These are phyloP conservation scores for Diachrysia chrysitis DNA, from an alignment of 2,888 invertebrate genomes.

Conservation along the genomic window DNA sequence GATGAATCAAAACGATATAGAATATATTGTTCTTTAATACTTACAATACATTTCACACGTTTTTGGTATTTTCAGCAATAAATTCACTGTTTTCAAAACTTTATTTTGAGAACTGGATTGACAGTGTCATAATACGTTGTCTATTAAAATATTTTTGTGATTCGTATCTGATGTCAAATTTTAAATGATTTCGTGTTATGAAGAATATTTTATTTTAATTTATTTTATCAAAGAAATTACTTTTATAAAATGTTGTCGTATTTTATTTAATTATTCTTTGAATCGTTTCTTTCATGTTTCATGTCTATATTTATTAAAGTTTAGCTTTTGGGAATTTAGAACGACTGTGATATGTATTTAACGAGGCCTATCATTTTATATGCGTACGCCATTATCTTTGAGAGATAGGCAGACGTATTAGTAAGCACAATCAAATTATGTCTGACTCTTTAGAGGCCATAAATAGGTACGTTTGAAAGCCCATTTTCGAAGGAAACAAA, in stretches of 20 bases:
- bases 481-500: too few relatives aligned
- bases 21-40: slow-evolving; percentile 18
- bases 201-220: neutral
- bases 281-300: neutral
- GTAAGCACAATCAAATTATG: too few relatives aligned
- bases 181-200: neutral
- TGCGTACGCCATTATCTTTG: too few relatives aligned
- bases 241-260: neutral
- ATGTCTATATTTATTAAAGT: neutral
- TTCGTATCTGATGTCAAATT: slow-evolving; percentile 25
- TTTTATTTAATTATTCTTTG: neutral
- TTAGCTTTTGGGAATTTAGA: neutral
- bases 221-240: neutral
- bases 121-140: slow-evolving; percentile 51
- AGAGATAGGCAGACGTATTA: too few relatives aligned
- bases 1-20: slow-evolving; percentile 7
- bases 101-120: slow-evolving; percentile 43
- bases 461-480: too few relatives aligned
- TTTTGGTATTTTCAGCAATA: slow-evolving; percentile 11
- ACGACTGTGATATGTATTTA: too few relatives aligned
- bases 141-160: slow-evolving; percentile 25
- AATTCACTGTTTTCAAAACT: slow-evolving; percentile 39
- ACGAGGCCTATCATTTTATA: too few relatives aligned
- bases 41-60: neutral
- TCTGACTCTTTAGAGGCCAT: too few relatives aligned